Conservation (phyloP, 1,140 invertebrate species). For the Zaprionus inermis region DNA sequence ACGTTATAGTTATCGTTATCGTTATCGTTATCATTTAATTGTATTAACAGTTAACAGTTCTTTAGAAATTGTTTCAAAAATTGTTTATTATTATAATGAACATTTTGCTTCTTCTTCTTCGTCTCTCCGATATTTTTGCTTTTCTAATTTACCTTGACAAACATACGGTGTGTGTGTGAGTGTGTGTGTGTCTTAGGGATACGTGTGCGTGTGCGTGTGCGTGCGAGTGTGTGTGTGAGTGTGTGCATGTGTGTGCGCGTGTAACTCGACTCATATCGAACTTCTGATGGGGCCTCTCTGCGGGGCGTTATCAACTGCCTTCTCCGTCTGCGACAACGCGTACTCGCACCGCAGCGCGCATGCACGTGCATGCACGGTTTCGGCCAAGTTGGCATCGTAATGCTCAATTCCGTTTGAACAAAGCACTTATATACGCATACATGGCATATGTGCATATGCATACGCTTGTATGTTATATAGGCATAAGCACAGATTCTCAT, state of each 20-base stretch:
- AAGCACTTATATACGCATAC: background rate
- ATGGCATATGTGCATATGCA: conserved; percentile 7
- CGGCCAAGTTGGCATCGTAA: background rate
- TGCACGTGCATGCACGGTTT: background rate
- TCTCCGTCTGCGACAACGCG: background rate
- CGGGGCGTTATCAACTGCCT: background rate
- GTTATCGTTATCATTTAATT: conserved; percentile 49
- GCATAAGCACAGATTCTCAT: conserved; percentile 8
- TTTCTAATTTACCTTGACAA: conserved; percentile 51
- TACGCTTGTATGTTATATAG: background rate
- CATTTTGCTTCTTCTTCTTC: conserved; percentile 36
- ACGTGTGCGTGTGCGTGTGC: background rate
- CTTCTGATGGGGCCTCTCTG: conserved; percentile 25
- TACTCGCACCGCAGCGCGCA: background rate
- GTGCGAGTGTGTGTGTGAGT: conserved; percentile 17
- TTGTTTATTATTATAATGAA: conserved; percentile 50
- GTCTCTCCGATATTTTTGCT: conserved; percentile 40
- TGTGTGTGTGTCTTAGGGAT: conserved; percentile 7
- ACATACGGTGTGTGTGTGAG: conserved; percentile 40
- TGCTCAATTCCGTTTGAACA: conserved; percentile 37
- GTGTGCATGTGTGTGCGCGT: conserved; percentile 6
- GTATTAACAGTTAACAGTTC: conserved; percentile 77
- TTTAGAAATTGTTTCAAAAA: conserved; percentile 66
- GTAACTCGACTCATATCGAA: conserved; percentile 23
- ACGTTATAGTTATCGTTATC: conserved; percentile 32